phyloP scores from a whole-genome alignment of 2,888 invertebrate genomes.

The Ophion ellenae region DNA sequence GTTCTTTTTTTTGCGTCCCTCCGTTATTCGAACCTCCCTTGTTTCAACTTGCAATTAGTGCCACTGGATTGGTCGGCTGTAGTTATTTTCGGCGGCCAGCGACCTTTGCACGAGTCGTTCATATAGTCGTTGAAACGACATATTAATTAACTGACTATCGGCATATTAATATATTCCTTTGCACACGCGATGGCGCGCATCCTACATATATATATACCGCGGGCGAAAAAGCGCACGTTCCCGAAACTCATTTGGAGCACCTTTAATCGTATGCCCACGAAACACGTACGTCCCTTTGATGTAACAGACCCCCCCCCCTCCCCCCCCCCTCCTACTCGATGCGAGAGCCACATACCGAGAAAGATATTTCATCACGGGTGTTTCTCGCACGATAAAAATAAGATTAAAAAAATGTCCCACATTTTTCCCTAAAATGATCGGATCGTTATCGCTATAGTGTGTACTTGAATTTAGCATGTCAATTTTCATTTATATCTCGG shows the following conservation, averaged over 20 bases:
- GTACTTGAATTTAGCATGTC: neutral
- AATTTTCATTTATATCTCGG: neutral
- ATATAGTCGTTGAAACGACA: too few relatives aligned
- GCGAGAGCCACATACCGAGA: neutral
- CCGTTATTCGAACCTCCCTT: too few relatives aligned
- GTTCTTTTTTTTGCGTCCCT: too few relatives aligned
- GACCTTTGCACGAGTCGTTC: too few relatives aligned
- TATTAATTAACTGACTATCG: too few relatives aligned
- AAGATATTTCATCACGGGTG: neutral
- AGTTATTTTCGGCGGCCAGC: too few relatives aligned
- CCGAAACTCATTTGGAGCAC: constrained; percentile 41
- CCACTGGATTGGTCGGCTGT: too few relatives aligned
- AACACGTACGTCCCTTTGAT: neutral
- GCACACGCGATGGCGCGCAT: too few relatives aligned
- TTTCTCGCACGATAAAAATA: neutral
- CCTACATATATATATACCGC: neutral
- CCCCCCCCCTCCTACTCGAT: too few relatives aligned
- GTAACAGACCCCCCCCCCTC: neutral
- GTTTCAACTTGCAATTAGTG: too few relatives aligned
- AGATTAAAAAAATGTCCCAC: neutral
- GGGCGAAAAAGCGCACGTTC: constrained; percentile 7
- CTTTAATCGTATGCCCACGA: neutral
- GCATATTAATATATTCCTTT: too few relatives aligned
- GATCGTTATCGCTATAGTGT: neutral
- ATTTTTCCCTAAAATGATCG: neutral